Evolutionary conservation across 92 coral and sea anemone species (phyloP), one percentile per base, ranked within the genome.

Genomic region (Siderastrea radians): DNA sequence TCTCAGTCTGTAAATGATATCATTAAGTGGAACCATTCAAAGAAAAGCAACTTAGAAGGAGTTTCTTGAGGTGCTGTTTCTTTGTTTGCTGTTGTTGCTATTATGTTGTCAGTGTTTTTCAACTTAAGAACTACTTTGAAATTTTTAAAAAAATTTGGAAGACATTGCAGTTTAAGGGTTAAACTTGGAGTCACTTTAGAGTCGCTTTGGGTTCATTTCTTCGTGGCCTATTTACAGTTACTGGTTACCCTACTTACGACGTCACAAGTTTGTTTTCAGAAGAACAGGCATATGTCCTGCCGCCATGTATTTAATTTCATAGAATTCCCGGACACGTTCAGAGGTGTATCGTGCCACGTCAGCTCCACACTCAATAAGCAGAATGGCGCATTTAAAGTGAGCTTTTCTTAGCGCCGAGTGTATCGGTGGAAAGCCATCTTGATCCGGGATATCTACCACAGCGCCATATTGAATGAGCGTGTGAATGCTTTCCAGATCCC

Each of bases 401-500:
- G 95, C 92, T 63, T 87, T 86, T 44, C 84, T 71, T 3, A 95
- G 79, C 8, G 98, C 98, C 3, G 96, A 89, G 63, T 95, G 86
- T 14, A 95, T 80, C 8, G 98, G 95, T 7, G 96, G 93, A 72
- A 93, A 91, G 8, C 98, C 98, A 55, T 95, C 89, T 68, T 93
- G 91, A 59, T 95, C 98, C 10, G 85, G 83, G 2, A 91, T 85
- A 68, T 95, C 91, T 7, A 95, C 95, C 15, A 78, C 38, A 48
- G 96, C 98, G 59, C 98, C 98, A 43, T 95, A 93, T 73, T 94
- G 93, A 44, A 95, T 78, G 62, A 95, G 92, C 0, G 95, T 93
- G 83, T 87, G 90, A 68, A 95, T 95, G 86, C 98, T 95, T 50
- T 95, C 98, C 17, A 93, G 88, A 62, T 95, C 96, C 53, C 98